Evolutionary conservation across 2,888 invertebrate genomes (phyloP).

Genomic region (Oscheius sp.): DNA sequence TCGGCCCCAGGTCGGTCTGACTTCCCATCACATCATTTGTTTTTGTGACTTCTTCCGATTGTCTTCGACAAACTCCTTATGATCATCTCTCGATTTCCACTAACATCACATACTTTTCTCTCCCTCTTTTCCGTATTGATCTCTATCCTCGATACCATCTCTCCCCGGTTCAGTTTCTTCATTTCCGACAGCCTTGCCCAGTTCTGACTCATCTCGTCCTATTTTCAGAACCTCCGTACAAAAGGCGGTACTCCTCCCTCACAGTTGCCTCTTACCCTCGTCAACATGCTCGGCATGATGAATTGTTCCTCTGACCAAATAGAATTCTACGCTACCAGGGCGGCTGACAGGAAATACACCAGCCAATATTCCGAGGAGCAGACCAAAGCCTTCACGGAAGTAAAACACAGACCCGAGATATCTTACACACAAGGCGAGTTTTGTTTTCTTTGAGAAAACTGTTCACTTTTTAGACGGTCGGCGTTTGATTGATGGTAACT

Average conservation of each 20-base stretch:
- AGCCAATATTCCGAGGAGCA: constrained; percentile 39
- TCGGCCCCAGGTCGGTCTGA: too few relatives aligned
- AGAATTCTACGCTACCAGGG: constrained; percentile 24
- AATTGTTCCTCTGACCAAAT: constrained; percentile 21
- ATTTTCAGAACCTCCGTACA: background rate
- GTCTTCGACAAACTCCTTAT: background rate
- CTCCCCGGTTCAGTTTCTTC: background rate
- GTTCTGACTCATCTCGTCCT: background rate
- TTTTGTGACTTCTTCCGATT: background rate
- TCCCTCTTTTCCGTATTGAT: background rate
- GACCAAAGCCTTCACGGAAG: constrained; percentile 52
- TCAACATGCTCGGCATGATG: constrained; percentile 35
- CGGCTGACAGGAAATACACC: constrained; percentile 8
- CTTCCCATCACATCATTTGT: too few relatives aligned
- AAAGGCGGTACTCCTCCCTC: background rate
- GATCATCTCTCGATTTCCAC: too few relatives aligned
- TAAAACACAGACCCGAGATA: constrained; percentile 52
- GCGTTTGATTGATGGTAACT: constrained; percentile 19
- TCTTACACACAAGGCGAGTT: constrained; percentile 55
- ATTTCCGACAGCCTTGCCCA: background rate
- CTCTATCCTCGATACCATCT: background rate
- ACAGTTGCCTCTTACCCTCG: background rate
- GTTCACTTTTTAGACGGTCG: constrained; percentile 20
- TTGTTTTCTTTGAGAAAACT: background rate
- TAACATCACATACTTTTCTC: background rate